A percentile compares a stretch with the other conserved stretches of the same genome.
These are phyloP conservation scores for Syndactyla subalaris DNA, from an alignment of 2,797 vertebrate genomes.

Conservation along the genomic window DNA sequence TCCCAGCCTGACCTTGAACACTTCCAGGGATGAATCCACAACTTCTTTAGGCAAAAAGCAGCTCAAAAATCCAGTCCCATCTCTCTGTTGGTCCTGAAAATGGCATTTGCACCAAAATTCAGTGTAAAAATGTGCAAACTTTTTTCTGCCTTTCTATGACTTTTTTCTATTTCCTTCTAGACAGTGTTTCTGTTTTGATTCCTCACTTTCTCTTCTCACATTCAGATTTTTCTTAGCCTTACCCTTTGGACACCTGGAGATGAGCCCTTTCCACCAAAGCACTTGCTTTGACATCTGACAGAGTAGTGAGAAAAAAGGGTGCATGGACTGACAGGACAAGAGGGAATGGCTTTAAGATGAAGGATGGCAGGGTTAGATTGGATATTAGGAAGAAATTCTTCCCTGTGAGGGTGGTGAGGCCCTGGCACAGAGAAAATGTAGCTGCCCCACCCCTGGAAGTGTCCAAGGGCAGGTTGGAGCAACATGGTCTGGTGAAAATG, in stretches of 20 bases:
- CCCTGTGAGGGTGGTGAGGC: accelerated
- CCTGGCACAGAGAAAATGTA: neutral
- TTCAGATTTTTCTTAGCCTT: neutral
- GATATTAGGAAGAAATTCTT: neutral
- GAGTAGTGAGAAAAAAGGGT: neutral
- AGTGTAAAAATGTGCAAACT: accelerated
- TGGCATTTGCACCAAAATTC: neutral
- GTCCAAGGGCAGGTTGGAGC: neutral
- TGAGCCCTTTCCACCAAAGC: neutral
- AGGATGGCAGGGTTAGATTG: neutral
- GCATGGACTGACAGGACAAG: neutral
- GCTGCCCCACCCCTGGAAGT: neutral
- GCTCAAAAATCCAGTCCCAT: neutral
- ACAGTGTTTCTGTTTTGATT: neutral
- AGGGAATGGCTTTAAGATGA: neutral
- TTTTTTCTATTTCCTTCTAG: neutral
- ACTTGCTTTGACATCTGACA: neutral
- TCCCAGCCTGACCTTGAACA: accelerated
- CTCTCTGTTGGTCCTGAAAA: neutral
- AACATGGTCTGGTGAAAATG: neutral
- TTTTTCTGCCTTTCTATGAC: neutral
- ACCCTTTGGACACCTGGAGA: neutral
- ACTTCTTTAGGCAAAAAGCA: neutral
- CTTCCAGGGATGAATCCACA: neutral
- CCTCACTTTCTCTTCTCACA: neutral